Conservation (phyloP, 1,140 invertebrate genomes). For the Scaptomyza pallida region DNA sequence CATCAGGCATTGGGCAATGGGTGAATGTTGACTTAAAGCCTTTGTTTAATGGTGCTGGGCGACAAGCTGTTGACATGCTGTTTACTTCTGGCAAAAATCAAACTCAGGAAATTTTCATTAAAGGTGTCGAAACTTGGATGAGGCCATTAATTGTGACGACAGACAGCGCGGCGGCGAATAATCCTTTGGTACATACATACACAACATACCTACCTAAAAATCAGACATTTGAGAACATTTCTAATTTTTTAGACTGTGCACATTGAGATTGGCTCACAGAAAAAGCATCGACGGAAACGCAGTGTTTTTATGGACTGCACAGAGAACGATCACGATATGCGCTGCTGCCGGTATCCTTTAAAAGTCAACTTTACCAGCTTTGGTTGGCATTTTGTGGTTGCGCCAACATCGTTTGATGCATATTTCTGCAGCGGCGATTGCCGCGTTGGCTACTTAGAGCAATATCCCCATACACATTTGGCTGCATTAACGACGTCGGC, state of each 20-base stretch:
- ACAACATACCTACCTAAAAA: no score
- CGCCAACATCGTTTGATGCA: conserved; percentile 97
- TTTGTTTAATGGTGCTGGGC: conserved; percentile 86
- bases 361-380: conserved; percentile 98
- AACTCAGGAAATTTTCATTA: conserved; percentile 90
- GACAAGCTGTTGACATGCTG: conserved; percentile 84
- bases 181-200: conserved; percentile 54
- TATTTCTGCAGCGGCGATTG: conserved; percentile 98
- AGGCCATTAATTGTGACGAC: conserved; percentile 73
- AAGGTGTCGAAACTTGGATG: conserved; percentile 86
- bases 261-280: conserved; percentile 90
- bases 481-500: conserved; percentile 90
- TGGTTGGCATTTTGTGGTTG: conserved; percentile 99
- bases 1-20: conserved; percentile 87
- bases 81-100: conserved; percentile 85
- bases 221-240: no score
- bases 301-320: conserved; percentile 84
- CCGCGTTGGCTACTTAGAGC: conserved; percentile 93
- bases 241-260: conserved; percentile 90
- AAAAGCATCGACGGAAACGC: conserved; percentile 89
- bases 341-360: conserved; percentile 95
- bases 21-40: conserved; percentile 90
- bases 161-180: conserved; percentile 49
- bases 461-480: conserved; percentile 97
- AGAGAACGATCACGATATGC: conserved; percentile 87